A percentile compares a stretch with the other conserved stretches of the same genome.
These are phyloP conservation scores for Mizuhopecten yessoensis DNA, from an alignment of 1,140 invertebrate genomes.

Conservation along the genomic window DNA sequence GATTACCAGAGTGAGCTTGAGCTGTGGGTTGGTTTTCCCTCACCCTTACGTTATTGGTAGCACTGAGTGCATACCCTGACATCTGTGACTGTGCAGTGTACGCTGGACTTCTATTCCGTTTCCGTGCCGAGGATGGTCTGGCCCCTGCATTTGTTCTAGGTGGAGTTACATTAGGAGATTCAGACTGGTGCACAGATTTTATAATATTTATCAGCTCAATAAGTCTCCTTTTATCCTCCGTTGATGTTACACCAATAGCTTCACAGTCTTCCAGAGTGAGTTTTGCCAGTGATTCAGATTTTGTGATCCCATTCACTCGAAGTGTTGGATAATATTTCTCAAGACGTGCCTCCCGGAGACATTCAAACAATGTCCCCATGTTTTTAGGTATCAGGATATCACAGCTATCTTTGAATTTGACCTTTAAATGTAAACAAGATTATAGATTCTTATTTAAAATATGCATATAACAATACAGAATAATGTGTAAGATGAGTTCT, in stretches of 20 bases:
- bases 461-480: too few relatives aligned
- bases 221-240: conserved; percentile 77
- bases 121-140: conserved; percentile 60
- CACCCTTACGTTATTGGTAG: conserved; percentile 65
- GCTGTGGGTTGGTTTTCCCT: conserved; percentile 47
- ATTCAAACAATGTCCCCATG: conserved; percentile 81
- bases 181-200: conserved; percentile 75
- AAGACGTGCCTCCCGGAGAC: conserved; percentile 78
- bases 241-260: conserved; percentile 74
- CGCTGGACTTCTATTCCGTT: conserved; percentile 70
- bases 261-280: conserved; percentile 77
- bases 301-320: conserved; percentile 78
- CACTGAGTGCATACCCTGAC: conserved; percentile 55
- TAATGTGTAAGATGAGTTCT: too few relatives aligned
- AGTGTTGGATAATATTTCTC: conserved; percentile 80
- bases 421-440: background rate
- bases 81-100: conserved; percentile 52
- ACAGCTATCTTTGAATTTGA: background rate
- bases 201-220: conserved; percentile 80
- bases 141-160: conserved; percentile 51
- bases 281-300: conserved; percentile 75
- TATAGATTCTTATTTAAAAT: too few relatives aligned
- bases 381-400: background rate
- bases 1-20: conserved; percentile 52
- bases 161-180: conserved; percentile 51